Conservation (phyloP, 2,113 vertebrate species). For the Ammodytes marinus region DNA sequence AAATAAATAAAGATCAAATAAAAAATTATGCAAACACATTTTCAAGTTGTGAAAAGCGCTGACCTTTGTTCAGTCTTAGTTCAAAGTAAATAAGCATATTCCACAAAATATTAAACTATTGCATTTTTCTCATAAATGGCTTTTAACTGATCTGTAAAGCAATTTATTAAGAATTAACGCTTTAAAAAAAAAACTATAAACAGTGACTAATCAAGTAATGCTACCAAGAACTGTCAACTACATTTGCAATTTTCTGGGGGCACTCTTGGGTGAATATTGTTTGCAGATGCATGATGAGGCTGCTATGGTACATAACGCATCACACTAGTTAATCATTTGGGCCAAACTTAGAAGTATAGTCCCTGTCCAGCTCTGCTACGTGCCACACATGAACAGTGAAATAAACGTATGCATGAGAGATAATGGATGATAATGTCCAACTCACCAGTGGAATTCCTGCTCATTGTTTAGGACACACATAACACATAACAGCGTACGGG, state of each 20-base stretch:
- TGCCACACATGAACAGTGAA: constrained; percentile 36
- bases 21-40: neutral
- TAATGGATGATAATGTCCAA: constrained; percentile 10
- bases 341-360: neutral
- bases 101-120: neutral
- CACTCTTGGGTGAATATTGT: constrained; percentile 27
- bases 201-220: constrained; percentile 16
- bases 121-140: neutral
- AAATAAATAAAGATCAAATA: neutral
- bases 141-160: neutral
- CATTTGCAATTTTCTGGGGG: neutral
- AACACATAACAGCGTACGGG: constrained; percentile 48
- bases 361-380: constrained; percentile 4
- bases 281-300: constrained; percentile 1
- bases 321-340: neutral
- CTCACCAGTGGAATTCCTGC: constrained; percentile 6
- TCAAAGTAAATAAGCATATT: neutral
- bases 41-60: neutral
- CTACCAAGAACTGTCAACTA: neutral
- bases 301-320: neutral
- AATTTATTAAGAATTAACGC: neutral
- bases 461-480: constrained; percentile 36
- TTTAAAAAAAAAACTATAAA: constrained; percentile 6
- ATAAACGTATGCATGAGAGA: constrained; percentile 7
- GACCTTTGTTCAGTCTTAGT: neutral